Evolutionary conservation across 2,888 invertebrate genomes (phyloP).

Genomic region (Oscheius sp.): DNA sequence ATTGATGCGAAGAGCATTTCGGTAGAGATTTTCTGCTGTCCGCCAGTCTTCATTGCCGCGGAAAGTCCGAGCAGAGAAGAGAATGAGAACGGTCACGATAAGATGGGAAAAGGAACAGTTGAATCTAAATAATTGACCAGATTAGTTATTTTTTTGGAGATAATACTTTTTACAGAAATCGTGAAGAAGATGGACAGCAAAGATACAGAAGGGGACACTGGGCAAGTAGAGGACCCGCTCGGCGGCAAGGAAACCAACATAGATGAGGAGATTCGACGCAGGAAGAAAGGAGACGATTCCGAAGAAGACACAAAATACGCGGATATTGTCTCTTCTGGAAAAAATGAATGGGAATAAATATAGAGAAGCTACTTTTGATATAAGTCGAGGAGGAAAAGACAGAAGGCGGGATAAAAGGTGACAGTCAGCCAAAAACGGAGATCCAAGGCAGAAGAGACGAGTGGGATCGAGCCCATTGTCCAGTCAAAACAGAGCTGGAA

Average conservation of each 20-base stretch:
- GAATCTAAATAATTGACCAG: neutral
- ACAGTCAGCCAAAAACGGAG: conserved; percentile 75
- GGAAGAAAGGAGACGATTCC: conserved; percentile 92
- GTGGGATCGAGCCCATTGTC: conserved; percentile 96
- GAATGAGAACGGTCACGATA: conserved; percentile 1
- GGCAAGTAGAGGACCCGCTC: conserved; percentile 95
- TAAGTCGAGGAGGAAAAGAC: neutral
- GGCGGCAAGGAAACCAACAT: conserved; percentile 97
- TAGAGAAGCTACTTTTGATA: neutral
- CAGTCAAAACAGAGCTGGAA: conserved; percentile 93
- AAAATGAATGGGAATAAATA: too few relatives aligned
- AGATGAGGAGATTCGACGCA: conserved; percentile 94
- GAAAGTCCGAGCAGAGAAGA: conserved; percentile 41
- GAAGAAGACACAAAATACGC: conserved; percentile 76
- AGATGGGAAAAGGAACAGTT: conserved; percentile 14
- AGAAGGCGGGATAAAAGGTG: neutral
- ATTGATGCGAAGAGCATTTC: conserved; percentile 89
- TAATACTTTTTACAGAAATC: conserved; percentile 4
- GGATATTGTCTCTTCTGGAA: too few relatives aligned
- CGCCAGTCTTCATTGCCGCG: conserved; percentile 55
- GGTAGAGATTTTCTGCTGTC: conserved; percentile 79
- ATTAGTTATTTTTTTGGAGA: neutral
- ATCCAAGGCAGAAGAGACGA: conserved; percentile 84
- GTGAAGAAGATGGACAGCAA: conserved; percentile 78
- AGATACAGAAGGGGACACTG: conserved; percentile 91